These are phyloP conservation scores for Drosophila prostipennis DNA, from an alignment of 2,888 invertebrate species.

Conservation along the genomic window DNA sequence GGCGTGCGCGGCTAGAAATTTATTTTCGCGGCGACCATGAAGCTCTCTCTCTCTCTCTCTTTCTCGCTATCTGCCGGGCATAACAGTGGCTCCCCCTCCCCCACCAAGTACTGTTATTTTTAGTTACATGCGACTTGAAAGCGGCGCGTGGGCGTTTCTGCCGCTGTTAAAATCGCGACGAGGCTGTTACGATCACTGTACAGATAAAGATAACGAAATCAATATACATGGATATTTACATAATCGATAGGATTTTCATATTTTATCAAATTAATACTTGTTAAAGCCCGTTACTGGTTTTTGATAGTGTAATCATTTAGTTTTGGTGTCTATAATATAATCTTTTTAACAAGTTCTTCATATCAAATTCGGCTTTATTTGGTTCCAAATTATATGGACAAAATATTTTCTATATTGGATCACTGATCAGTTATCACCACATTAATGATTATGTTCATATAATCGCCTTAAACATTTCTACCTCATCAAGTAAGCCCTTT, in stretches of 20 bases:
- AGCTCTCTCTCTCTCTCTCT: slow-evolving; percentile 5
- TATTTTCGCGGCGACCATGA: slow-evolving; percentile 32
- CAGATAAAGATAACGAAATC: not conserved
- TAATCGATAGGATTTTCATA: not conserved
- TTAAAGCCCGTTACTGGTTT: too few species aligned
- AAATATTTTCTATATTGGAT: too few species aligned
- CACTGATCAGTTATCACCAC: too few species aligned
- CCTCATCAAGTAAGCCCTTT: too few species aligned
- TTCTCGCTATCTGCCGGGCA: slow-evolving; percentile 13
- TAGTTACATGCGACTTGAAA: slow-evolving; percentile 62
- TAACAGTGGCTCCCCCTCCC: slow-evolving; percentile 11
- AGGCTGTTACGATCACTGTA: slow-evolving; percentile 16
- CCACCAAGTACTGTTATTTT: slow-evolving; percentile 56
- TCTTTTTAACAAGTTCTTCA: too few species aligned
- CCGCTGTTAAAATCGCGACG: slow-evolving; percentile 33
- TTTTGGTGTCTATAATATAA: too few species aligned
- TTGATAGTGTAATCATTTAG: too few species aligned
- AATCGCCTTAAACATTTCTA: too few species aligned
- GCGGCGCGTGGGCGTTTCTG: slow-evolving; percentile 71
- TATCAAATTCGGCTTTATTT: too few species aligned
- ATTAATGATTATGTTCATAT: too few species aligned
- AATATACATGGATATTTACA: not conserved
- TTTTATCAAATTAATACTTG: not conserved
- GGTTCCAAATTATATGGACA: too few species aligned
- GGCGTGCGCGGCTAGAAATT: slow-evolving; percentile 48